These are phyloP conservation scores for Uloborus plumipes DNA, from an alignment of 2,888 invertebrate genomes.

Conservation along the genomic window DNA sequence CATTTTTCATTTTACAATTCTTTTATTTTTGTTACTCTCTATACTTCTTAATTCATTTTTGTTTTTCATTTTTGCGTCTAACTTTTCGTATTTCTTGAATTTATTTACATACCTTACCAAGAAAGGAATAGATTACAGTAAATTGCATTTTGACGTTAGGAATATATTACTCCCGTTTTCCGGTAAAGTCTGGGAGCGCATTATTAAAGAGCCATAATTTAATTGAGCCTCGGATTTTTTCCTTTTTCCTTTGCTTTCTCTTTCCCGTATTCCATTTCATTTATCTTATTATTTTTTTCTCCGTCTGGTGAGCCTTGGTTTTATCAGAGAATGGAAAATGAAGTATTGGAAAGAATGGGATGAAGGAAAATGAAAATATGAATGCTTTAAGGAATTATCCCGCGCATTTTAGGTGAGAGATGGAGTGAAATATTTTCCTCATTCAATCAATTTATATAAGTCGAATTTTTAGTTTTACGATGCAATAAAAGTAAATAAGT, in stretches of 20 bases:
- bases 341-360: not conserved
- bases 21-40: not conserved
- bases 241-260: constrained; percentile 2
- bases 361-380: constrained; percentile 8
- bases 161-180: constrained; percentile 29
- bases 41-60: constrained; percentile 31
- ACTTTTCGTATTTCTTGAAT: not conserved
- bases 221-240: constrained; percentile 43
- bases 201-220: constrained; percentile 60
- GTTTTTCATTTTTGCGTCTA: constrained; percentile 1
- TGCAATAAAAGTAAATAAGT: too few species aligned
- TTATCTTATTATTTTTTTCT: constrained; percentile 47
- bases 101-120: constrained; percentile 37
- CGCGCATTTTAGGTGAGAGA: too few species aligned
- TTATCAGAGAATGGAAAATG: constrained; percentile 3
- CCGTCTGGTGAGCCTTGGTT: constrained; percentile 20
- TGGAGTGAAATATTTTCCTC: too few species aligned
- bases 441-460: too few species aligned
- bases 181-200: constrained; percentile 16
- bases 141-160: constrained; percentile 51
- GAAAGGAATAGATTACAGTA: constrained; percentile 41
- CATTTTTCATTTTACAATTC: not conserved
- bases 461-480: too few species aligned
- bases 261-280: constrained; percentile 47
- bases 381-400: too few species aligned